Evolutionary conservation across 2,888 invertebrate genomes (phyloP).

Genomic region (Dryococelus australis): DNA sequence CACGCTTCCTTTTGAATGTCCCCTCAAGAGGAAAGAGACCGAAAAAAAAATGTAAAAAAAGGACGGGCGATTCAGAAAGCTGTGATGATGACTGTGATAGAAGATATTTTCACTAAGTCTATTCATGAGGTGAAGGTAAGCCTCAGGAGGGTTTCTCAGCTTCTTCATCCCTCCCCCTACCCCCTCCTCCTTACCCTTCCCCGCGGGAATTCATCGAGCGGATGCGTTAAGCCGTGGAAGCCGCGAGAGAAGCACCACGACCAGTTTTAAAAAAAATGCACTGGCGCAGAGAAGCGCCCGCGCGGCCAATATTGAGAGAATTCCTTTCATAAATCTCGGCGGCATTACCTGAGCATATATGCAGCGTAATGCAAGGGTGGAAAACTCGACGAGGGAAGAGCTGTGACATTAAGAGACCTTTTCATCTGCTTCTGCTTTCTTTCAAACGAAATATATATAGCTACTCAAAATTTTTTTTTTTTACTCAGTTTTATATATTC

Average conservation of each 20-base stretch:
- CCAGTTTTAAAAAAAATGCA: not conserved
- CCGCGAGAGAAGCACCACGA: not conserved
- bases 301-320: not conserved
- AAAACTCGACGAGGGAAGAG: too few relatives aligned
- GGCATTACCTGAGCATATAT: not conserved
- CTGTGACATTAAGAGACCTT: too few relatives aligned
- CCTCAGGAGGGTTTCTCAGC: not conserved
- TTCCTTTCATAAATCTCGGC: not conserved
- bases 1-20: conserved; percentile 8
- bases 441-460: too few relatives aligned
- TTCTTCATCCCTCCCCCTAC: not conserved
- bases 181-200: not conserved
- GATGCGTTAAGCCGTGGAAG: not conserved
- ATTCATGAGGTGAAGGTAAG: conserved; percentile 16
- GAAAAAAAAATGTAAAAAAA: not conserved
- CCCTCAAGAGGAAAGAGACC: not conserved
- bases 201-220: not conserved
- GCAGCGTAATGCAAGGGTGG: not conserved
- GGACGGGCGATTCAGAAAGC: not conserved
- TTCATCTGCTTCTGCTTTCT: too few relatives aligned
- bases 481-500: too few relatives aligned
- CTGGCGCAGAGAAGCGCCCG: not conserved
- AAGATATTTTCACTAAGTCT: conserved; percentile 12
- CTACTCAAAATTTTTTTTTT: too few relatives aligned
- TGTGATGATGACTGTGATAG: conserved; percentile 16